These are phyloP conservation scores for Syngnathus scovelli DNA, from an alignment of 2,113 vertebrate genomes.

Conservation along the genomic window DNA sequence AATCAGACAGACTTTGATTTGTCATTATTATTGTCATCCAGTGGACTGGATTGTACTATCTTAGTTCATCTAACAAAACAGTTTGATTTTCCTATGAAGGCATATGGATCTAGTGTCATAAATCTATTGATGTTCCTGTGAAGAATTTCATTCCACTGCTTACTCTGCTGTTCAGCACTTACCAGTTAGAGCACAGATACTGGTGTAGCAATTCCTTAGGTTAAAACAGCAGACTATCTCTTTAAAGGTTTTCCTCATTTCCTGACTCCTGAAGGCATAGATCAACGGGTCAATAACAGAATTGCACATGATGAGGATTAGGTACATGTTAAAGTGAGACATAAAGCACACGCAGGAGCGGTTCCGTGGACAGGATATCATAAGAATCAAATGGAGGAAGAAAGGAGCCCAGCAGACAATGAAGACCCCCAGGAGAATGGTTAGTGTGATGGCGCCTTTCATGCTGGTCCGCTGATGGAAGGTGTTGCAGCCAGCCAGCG, in stretches of 20 bases:
- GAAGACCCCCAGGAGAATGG: constrained; percentile 90
- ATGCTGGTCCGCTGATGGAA: constrained; percentile 81
- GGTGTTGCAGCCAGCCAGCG: constrained; percentile 76
- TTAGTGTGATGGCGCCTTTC: constrained; percentile 87
- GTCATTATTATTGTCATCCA: neutral
- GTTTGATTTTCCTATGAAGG: neutral
- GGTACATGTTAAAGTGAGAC: constrained; percentile 97
- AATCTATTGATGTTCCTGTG: neutral
- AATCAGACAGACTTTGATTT: neutral
- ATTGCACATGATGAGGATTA: constrained; percentile 96
- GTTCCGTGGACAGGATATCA: constrained; percentile 91
- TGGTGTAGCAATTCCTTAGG: constrained; percentile 66
- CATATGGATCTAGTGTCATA: neutral
- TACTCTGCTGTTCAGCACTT: constrained; percentile 73
- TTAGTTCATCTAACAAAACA: neutral
- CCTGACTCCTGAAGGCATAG: constrained; percentile 90
- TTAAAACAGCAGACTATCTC: constrained; percentile 85
- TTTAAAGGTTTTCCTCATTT: constrained; percentile 94
- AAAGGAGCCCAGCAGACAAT: constrained; percentile 93
- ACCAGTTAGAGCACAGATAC: constrained; percentile 65
- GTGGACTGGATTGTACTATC: neutral
- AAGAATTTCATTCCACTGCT: neutral
- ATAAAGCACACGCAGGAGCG: constrained; percentile 95
- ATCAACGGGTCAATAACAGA: constrained; percentile 92
- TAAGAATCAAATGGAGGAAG: constrained; percentile 92